Percentiles rank a stretch among this genome's conserved stretches.
phyloP scores from a whole-genome alignment of 2,888 invertebrate species.

The Tromatobia lineatoria region DNA sequence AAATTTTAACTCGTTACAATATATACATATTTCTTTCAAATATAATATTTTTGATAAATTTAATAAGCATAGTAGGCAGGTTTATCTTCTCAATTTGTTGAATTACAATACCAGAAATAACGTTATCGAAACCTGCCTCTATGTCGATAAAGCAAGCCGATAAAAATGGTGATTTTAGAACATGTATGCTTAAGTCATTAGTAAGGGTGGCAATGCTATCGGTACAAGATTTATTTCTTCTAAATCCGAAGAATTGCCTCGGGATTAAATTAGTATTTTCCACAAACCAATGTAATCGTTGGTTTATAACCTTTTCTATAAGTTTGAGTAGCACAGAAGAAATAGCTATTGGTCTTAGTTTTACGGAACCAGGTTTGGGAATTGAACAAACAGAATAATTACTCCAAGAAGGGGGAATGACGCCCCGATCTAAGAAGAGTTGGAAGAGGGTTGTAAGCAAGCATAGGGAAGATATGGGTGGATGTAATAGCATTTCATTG shows the following conservation, averaged over 20 bases:
- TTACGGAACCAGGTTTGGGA: not conserved
- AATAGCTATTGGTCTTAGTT: constrained; percentile 15
- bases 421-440: not conserved
- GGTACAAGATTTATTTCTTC: not conserved
- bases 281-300: constrained; percentile 2
- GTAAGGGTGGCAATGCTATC: not conserved
- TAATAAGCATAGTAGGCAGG: not conserved
- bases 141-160: constrained; percentile 9
- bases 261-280: not conserved
- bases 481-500: not conserved
- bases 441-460: not conserved
- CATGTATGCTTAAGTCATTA: not conserved
- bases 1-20: no score
- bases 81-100: not conserved
- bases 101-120: constrained; percentile 8
- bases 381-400: constrained; percentile 5
- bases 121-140: constrained; percentile 13
- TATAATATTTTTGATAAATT: constrained; percentile 18
- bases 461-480: not conserved
- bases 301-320: not conserved
- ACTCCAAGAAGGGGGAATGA: not conserved
- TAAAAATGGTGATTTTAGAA: not conserved
- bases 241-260: constrained; percentile 8
- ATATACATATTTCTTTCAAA: not conserved
- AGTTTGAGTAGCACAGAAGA: not conserved